Percentiles rank a stretch among this genome's conserved stretches.
These are phyloP conservation scores for Chironomus tentans DNA, from an alignment of 2,888 invertebrate species.

Conservation along the genomic window DNA sequence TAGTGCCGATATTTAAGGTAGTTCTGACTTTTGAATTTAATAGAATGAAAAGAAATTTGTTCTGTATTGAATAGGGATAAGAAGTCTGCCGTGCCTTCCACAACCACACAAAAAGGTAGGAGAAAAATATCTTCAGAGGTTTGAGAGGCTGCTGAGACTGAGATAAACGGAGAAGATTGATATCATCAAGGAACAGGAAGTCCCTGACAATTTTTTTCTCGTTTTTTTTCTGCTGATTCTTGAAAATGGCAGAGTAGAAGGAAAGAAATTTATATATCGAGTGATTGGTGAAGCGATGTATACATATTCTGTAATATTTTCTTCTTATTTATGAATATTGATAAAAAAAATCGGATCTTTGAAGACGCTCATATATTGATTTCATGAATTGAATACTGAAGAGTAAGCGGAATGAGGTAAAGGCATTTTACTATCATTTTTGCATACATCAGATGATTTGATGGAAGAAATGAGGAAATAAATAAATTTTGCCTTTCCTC, in stretches of 20 bases:
- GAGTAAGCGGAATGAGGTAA: not conserved
- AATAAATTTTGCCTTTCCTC: too few relatives aligned
- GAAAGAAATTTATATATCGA: not conserved
- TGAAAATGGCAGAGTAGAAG: not conserved
- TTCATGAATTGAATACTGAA: not conserved
- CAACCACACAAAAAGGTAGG: too few relatives aligned
- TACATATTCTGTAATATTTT: not conserved
- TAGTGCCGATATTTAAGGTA: conserved; percentile 15
- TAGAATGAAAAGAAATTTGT: conserved; percentile 1
- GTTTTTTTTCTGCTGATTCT: conserved; percentile 21
- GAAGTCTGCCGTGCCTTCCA: too few relatives aligned
- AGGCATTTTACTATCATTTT: too few relatives aligned
- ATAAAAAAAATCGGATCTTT: conserved; percentile 1
- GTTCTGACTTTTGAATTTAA: conserved; percentile 1
- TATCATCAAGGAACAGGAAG: not conserved
- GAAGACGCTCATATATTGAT: not conserved
- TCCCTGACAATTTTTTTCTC: not conserved
- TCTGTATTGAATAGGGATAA: too few relatives aligned
- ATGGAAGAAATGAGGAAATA: too few relatives aligned
- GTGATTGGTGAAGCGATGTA: not conserved
- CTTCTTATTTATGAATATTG: conserved; percentile 22
- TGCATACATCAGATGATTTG: too few relatives aligned
- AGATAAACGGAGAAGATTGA: not conserved
- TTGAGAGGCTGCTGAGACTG: not conserved
- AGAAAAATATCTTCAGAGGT: too few relatives aligned